Evolutionary conservation across 2,113 vertebrate species (phyloP).

Genomic region (Semicossyphus pulcher): DNA sequence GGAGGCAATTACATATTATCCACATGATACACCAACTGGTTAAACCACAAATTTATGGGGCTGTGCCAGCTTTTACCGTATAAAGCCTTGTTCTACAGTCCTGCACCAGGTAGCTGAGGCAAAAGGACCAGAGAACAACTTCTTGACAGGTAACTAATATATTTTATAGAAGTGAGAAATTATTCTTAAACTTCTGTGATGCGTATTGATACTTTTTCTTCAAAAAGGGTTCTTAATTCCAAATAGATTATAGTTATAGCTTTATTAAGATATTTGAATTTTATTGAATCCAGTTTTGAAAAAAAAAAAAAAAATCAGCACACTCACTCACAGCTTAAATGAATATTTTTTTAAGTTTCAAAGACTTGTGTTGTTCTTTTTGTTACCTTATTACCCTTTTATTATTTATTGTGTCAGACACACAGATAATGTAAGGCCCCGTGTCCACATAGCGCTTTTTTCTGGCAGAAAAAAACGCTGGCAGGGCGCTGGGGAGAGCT

Average conservation of each 20-base stretch:
- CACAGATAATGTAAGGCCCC: too few relatives aligned
- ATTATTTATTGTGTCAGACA: too few relatives aligned
- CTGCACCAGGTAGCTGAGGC: neutral
- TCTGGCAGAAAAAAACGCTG: too few relatives aligned
- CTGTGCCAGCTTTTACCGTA: constrained; percentile 7
- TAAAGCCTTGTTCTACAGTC: neutral
- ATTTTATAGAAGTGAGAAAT: neutral
- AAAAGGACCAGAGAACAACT: neutral
- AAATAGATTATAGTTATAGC: neutral
- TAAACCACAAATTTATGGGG: neutral
- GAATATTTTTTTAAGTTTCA: neutral
- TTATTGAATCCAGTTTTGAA: too few relatives aligned
- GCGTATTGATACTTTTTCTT: neutral
- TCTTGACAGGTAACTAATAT: constrained; percentile 29
- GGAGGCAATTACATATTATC: neutral
- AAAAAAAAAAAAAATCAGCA: neutral
- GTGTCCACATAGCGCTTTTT: too few relatives aligned
- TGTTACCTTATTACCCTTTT: neutral
- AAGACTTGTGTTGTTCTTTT: neutral
- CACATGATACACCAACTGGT: neutral
- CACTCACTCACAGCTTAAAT: neutral
- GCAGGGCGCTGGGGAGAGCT: too few relatives aligned
- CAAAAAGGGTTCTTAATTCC: neutral
- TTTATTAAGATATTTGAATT: neutral
- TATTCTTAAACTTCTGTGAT: neutral